Base-by-base conservation (phyloP, 2,113 vertebrate species). In the Oxyruncus cristatus region DNA sequence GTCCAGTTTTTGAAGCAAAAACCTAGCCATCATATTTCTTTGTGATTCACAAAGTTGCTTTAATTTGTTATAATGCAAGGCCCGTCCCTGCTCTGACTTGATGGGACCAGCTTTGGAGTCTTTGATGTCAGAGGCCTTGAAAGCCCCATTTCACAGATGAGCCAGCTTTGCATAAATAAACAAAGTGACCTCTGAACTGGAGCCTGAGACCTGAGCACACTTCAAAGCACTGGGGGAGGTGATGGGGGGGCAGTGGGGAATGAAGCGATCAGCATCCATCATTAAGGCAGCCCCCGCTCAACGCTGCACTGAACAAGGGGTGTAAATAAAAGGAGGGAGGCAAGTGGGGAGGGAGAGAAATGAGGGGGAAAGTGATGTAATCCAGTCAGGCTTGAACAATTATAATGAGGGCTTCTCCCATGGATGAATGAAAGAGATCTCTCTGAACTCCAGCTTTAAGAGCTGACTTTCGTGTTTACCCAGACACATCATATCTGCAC, bases 161-260 rank as follows among this genome's bases (percentile, higher is more conserved):
- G 94, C 96, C 97, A 97, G 97, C 96, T 98, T 97, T 97, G 97
- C 97, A 98, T 98, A 97, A 98, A 98, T 97, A 98, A 97, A 98
- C 97, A 97, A 93, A 91, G 96, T 91, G 97, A 98, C 98, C 98
- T 97, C 96, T 98, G 97, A 97, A 97, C 97, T 95, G 77, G 68
- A 97, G 97, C 93, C 96, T 93, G 95, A 97, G 96, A 98, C 96
- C 95, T 97, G 96, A 96, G 97, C 95, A 85, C 93, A 97, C 97
- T 97, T 98, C 97, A 98, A 98, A 98, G 98, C 71, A 8, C 58
- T 44, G 79, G 92, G 77, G 88, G 88, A 96, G 80, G 90, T 0
- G 2, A 44, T 56, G 66, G 88, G 67, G 85, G 87, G 46, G 67
- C 58, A 56, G 39, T 5, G 49, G 92, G 82, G 97, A 96, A 97